Evolutionary conservation across 2,888 invertebrate genomes (phyloP), one percentile per base, ranked within the genome.

Genomic region (Prosapia bicincta): DNA sequence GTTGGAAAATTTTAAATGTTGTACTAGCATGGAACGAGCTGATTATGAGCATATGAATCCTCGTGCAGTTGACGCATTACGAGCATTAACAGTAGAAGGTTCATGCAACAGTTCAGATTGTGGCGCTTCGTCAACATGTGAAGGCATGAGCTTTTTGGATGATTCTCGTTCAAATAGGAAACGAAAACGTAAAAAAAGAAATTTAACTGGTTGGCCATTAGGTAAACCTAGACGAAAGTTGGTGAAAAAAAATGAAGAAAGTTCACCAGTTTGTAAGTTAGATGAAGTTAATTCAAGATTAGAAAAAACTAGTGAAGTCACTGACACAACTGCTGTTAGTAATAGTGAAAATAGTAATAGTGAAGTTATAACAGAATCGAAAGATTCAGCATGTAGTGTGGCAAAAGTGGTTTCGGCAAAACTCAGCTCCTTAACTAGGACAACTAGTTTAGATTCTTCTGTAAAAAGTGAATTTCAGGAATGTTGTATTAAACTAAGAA

Each of bases 161-260:
- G 81, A 81, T 66, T 79, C 79, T 26, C 78, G 78, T 7, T 76
- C 77, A n/a, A 77, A 75, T 68, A 76, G 79, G 13, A 88, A 89
- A 68, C 85, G 87, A 72, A 87, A 88, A 79, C 90, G 90, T 82
- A 89, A 90, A 83, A 90, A 92, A 85, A 91, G 91, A 84, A 94
- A 94, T 84, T 87, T 90, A 78, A 95, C 95, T 0, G 95, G 95
- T 9, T 95, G 95, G 95, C 95, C 95, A 0, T 84, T 85, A 1
- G 85, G 83, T 54, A 83, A 83, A 76, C 83, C 84, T 76, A 81
- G 82, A 25, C 83, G 82, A 72, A 83, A 83, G 78, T 71, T 83
- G 3, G 32, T 70, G 23, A 74, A 75, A 38, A 75, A 71, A 26
- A 71, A 54, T 24, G 76, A 73, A 72, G 76, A 78, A 26, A 66